Evolutionary conservation across 53 echinoderm and acorn worm species (phyloP).

Genomic region (Arbacia lixula): DNA sequence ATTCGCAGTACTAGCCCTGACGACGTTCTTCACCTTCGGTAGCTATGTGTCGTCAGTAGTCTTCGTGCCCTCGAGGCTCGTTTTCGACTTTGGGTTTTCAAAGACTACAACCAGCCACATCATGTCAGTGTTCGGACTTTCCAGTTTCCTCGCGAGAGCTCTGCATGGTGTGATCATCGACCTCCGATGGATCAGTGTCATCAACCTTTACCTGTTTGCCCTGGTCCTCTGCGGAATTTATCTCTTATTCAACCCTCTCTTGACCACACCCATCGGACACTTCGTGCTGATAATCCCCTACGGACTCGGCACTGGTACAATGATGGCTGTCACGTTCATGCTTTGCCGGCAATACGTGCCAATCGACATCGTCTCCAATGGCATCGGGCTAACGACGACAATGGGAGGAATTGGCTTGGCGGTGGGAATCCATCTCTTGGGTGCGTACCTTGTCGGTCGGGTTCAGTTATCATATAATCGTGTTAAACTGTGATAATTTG

Average conservation of each 20-base stretch:
- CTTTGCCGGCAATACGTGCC: constrained; percentile 14
- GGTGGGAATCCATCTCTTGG: constrained; percentile 18
- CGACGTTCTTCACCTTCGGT: background rate
- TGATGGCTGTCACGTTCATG: background rate
- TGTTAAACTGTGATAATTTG: no score
- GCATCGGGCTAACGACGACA: background rate
- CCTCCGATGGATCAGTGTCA: constrained; percentile 18
- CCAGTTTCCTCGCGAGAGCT: constrained; percentile 34
- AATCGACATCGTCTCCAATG: background rate
- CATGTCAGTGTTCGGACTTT: constrained; percentile 57
- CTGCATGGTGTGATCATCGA: constrained; percentile 59
- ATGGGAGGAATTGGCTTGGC: background rate
- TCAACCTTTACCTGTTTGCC: constrained; percentile 34
- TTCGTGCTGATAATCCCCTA: background rate
- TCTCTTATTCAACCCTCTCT: constrained; percentile 21
- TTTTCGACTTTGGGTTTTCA: constrained; percentile 32
- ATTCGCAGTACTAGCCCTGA: constrained; percentile 4
- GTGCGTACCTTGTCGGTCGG: no score
- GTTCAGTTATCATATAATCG: no score
- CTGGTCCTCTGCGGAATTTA: constrained; percentile 5
- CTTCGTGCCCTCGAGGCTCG: constrained; percentile 17
- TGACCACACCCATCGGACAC: constrained; percentile 14
- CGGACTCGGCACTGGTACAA: constrained; percentile 8
- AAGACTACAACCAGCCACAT: constrained; percentile 58
- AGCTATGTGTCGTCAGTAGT: background rate